These are phyloP conservation scores for Bujurquina vittata DNA, from an alignment of 2,113 vertebrate genomes.

Conservation along the genomic window DNA sequence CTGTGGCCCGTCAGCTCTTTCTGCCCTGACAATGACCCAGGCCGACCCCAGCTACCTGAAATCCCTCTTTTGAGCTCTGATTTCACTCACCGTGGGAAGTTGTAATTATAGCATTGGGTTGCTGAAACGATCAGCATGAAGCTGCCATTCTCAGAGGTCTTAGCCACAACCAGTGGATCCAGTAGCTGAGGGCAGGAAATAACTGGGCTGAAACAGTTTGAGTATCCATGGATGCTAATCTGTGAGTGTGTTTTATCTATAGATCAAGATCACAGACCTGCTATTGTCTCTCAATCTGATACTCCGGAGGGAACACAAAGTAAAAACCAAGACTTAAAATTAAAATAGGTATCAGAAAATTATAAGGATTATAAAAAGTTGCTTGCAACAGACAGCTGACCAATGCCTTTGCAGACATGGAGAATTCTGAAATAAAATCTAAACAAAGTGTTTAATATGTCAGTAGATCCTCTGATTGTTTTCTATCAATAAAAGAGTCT, in stretches of 20 bases:
- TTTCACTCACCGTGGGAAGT: conserved; percentile 74
- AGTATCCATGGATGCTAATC: conserved; percentile 8
- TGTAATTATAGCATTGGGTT: conserved; percentile 75
- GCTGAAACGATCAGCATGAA: conserved; percentile 41
- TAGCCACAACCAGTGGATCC: conserved; percentile 28
- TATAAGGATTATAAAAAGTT: no score
- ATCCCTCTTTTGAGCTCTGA: conserved; percentile 57
- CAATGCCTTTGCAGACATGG: not conserved
- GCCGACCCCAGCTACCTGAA: conserved; percentile 47
- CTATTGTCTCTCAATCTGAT: conserved; percentile 6
- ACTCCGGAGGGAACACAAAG: not conserved
- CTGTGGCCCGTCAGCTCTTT: not conserved
- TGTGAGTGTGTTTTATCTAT: conserved; percentile 20
- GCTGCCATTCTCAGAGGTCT: conserved; percentile 45
- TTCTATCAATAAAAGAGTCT: conserved; percentile 34
- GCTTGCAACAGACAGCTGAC: not conserved
- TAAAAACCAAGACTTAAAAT: not conserved
- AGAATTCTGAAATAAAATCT: not conserved
- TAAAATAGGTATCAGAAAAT: not conserved
- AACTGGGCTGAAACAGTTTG: not conserved
- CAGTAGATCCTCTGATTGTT: conserved; percentile 10
- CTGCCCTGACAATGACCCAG: conserved; percentile 54
- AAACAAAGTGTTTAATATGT: not conserved
- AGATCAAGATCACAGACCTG: conserved; percentile 3
- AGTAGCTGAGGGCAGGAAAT: conserved; percentile 33